phyloP scores from a whole-genome alignment of 1,140 invertebrate species.

The Bombus turneri region DNA sequence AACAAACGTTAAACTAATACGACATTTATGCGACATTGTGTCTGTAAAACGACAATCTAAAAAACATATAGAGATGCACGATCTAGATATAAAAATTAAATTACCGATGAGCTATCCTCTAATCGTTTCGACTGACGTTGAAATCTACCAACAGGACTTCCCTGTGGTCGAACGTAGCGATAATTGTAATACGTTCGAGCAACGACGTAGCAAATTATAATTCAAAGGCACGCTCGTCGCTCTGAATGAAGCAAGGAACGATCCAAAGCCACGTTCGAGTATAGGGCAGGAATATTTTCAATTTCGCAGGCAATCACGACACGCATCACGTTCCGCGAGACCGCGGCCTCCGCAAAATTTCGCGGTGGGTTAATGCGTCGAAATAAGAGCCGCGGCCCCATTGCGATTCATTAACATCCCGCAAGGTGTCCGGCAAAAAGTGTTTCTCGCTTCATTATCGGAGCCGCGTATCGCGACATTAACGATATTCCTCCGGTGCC shows the following conservation, averaged over 20 bases:
- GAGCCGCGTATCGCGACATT: constrained; percentile 61
- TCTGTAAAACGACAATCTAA: no score
- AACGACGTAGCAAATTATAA: background rate
- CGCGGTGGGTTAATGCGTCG: constrained; percentile 34
- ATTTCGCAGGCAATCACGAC: constrained; percentile 45
- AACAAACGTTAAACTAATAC: no score
- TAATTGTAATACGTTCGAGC: background rate
- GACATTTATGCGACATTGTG: no score
- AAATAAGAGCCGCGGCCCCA: constrained; percentile 50
- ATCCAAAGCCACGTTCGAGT: no score
- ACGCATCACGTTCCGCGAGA: constrained; percentile 26
- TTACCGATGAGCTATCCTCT: no score
- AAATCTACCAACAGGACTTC: no score
- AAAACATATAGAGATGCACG: no score
- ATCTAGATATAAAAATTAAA: no score
- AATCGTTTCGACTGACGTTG: no score
- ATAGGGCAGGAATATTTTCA: constrained; percentile 21
- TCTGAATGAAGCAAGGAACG: background rate
- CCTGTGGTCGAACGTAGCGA: background rate
- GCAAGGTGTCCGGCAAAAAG: constrained; percentile 62
- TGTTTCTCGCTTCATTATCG: constrained; percentile 68
- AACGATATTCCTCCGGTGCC: constrained; percentile 51
- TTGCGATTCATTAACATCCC: constrained; percentile 64
- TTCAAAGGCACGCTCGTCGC: background rate
- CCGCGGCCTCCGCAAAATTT: constrained; percentile 6